phyloP scores from a whole-genome alignment of 2,113 vertebrate genomes.

The Amia ocellicauda region DNA sequence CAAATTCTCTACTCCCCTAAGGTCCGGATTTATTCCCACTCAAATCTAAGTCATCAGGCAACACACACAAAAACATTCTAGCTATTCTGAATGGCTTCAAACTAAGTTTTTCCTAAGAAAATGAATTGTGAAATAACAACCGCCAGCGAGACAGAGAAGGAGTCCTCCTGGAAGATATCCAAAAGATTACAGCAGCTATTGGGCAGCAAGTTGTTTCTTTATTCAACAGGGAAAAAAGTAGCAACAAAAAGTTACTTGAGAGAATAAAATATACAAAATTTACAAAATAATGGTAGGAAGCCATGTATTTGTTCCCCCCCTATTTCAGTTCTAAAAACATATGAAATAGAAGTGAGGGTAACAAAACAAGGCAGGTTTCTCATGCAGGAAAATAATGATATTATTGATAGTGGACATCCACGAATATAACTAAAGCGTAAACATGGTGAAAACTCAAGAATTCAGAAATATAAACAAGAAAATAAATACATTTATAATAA shows the following conservation, averaged over 20 bases:
- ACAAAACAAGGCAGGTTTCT: constrained; percentile 25
- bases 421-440: too few species aligned
- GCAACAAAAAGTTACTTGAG: constrained; percentile 22
- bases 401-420: constrained; percentile 12
- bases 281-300: constrained; percentile 37
- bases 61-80: too few species aligned
- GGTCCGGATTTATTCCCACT: not conserved
- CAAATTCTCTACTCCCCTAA: not conserved
- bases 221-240: constrained; percentile 26
- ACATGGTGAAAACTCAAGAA: too few species aligned
- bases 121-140: constrained; percentile 32
- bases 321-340: constrained; percentile 30
- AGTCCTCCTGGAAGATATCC: constrained; percentile 32
- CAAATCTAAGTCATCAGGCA: too few species aligned
- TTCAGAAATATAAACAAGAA: too few species aligned
- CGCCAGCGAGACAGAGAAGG: constrained; percentile 19
- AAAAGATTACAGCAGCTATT: constrained; percentile 39
- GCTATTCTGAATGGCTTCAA: constrained; percentile 25
- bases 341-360: constrained; percentile 24
- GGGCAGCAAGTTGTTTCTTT: constrained; percentile 36
- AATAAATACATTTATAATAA: too few species aligned
- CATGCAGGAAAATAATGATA: constrained; percentile 19
- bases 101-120: constrained; percentile 31
- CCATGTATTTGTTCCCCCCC: constrained; percentile 26
- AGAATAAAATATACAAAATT: constrained; percentile 26